Base-by-base conservation (phyloP, 2,888 invertebrate species). In the Pheosia gnoma region DNA sequence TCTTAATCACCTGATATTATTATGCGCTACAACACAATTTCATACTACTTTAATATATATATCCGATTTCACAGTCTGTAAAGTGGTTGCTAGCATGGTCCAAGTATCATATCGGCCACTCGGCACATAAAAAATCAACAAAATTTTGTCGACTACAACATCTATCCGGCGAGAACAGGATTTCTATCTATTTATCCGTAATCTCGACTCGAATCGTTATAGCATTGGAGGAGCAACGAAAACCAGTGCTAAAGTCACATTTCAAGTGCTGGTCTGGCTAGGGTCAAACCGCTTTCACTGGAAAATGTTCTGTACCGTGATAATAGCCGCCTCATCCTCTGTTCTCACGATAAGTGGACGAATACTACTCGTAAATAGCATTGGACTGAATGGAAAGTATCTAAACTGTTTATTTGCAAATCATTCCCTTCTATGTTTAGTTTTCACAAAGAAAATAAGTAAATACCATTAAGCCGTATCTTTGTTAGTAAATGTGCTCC, bases 201-300 rank as follows among this genome's bases (percentile, higher is more conserved):
- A 41, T 3, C 3, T 7, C 41, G 47, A 47, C 47, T 25, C 25
- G 3, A 25, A 55, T 55, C n/a, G 39, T 10, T 10, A 8, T 13
- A 39, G 13, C 3, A 55, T 39, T 6, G 55, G n/a, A 39, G n/a
- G 38, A 39, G 39, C 13, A 55, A 39, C 39, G 9, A 25, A 25
- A 51, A 51, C 51, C 3, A 51, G 51, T 25, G n/a, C 39, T 39
- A 39, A 53, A 54, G 39, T 54, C 0, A 39, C 39, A 39, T 13
- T 55, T 53, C 53, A 53, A 36, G 53, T 39, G 55, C 10, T 52
- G 36, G 9, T n/a, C 53, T 39, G 55, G 25, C 45, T 9, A 57
- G 57, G 57, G 57, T 57, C 57, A 57, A 57, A 57, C 57, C 11
- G 11, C 57, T 57, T 57, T 57, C 57, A 45, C 57, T 45, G 13